phyloP scores from a whole-genome alignment of 2,888 invertebrate species.

The Rhingia campestris region DNA sequence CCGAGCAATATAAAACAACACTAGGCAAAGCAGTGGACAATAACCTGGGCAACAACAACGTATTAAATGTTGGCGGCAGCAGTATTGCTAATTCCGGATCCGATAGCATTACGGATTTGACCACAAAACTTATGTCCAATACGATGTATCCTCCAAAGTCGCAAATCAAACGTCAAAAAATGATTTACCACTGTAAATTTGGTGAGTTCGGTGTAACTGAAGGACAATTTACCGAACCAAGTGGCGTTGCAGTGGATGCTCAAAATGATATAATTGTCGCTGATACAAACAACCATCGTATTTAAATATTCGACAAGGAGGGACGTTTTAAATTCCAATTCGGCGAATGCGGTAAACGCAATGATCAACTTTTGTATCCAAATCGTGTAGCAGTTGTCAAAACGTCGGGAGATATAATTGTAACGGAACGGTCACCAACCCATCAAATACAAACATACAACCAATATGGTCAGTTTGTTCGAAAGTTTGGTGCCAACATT shows the following conservation, averaged over 20 bases:
- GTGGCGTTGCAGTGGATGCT: slow-evolving; percentile 99
- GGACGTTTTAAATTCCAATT: slow-evolving; percentile 99
- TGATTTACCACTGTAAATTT: slow-evolving; percentile 99
- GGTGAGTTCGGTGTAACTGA: slow-evolving; percentile 99
- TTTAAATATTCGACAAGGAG: slow-evolving; percentile 99
- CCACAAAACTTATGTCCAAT: slow-evolving; percentile 93
- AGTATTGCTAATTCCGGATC: slow-evolving; percentile 77
- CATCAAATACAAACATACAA: slow-evolving; percentile 99
- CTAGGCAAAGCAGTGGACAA: slow-evolving; percentile 61
- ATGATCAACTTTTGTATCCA: slow-evolving; percentile 98
- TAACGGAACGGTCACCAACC: slow-evolving; percentile 98
- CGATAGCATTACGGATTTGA: slow-evolving; percentile 90
- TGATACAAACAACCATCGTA: slow-evolving; percentile 99
- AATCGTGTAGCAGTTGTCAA: slow-evolving; percentile 99
- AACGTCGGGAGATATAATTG: slow-evolving; percentile 99
- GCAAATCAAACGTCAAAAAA: slow-evolving; percentile 99
- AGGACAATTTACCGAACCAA: slow-evolving; percentile 99
- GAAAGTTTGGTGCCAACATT: slow-evolving; percentile 99
- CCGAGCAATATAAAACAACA: slow-evolving; percentile 86
- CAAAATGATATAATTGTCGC: slow-evolving; percentile 99
- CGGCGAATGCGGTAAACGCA: slow-evolving; percentile 98
- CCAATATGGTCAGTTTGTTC: slow-evolving; percentile 99
- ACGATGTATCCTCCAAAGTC: slow-evolving; percentile 96
- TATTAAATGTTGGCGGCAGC: slow-evolving; percentile 51
- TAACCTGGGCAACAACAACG: slow-evolving; percentile 48